Evolutionary conservation across 2,888 invertebrate species (phyloP), one percentile per base, ranked within the genome.

Genomic region (Euproctis similis): DNA sequence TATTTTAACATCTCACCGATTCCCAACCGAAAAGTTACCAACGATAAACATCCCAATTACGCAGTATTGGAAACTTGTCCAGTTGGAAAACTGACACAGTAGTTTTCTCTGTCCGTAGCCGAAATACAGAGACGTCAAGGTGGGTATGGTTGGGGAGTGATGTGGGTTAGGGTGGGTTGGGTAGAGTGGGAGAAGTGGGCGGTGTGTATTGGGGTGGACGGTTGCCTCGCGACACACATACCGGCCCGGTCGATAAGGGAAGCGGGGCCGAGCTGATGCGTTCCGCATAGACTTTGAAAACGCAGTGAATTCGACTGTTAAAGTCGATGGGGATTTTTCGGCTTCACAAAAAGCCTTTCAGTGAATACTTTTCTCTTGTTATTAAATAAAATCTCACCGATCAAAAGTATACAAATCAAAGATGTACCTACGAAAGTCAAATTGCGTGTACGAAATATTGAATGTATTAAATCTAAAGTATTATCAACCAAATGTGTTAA

Each of bases 221-320:
- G 67, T 61, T 62, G 66, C 64, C 59, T 49, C 58, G 65, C 77
- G 78, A 71, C 76, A 77, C 66, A 76, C 67, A 77, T 76, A 77
- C 61, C 63, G 58, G 62, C 47, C 46, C 68, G 84, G 77, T 82
- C 81, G 80, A 81, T 82, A 80, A 59, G 64, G 41, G 55, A 61
- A 60, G 60, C 72, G 61, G 67, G 59, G 6, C 60, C 42, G 59
- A 46, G 60, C 54, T 69, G 70, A 76, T 82, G 78, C 81, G 80
- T 70, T 76, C 46, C 64, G 48, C 46, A 49, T 42, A 39, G 33
- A 34, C 41, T 41, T 46, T 44, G 50, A 40, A 60, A 66, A 58
- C 64, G 68, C 68, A 68, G 52, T 48, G 39, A 49, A 53, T 53
- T 55, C 53, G 50, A 35, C 42, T 50, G 48, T 47, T 47, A 39